Evolutionary conservation across 1,140 invertebrate species (phyloP).

Genomic region (Prorops nasuta): DNA sequence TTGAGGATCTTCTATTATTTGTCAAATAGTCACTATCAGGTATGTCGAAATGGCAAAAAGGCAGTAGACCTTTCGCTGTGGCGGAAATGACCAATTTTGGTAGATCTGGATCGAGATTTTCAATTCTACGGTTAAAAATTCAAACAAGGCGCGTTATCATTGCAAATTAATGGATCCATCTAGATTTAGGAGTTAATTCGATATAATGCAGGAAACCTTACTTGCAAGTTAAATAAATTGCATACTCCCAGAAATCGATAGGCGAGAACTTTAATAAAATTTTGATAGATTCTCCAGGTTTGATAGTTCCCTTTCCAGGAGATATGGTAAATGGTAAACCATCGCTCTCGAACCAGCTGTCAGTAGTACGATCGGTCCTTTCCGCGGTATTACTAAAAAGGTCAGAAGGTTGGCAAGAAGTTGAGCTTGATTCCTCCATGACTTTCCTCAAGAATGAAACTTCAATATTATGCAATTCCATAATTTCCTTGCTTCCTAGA

Average conservation of each 20-base stretch:
- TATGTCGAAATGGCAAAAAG: conserved; percentile 59
- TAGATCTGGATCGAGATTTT: conserved; percentile 36
- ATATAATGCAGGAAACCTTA: too few relatives aligned
- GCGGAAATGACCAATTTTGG: conserved; percentile 25
- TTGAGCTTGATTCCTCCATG: too few relatives aligned
- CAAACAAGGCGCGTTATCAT: too few relatives aligned
- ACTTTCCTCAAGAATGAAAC: too few relatives aligned
- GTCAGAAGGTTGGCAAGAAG: conserved; percentile 17
- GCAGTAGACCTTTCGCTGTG: conserved; percentile 48
- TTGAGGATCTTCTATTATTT: conserved; percentile 45
- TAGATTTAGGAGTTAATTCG: too few relatives aligned
- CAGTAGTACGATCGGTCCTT: conserved; percentile 29
- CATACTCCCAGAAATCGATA: conserved; percentile 39
- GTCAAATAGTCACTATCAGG: conserved; percentile 57
- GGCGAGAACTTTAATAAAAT: conserved; percentile 36
- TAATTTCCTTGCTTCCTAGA: not conserved
- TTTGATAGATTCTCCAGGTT: conserved; percentile 21
- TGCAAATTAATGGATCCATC: too few relatives aligned
- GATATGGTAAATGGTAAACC: conserved; percentile 35
- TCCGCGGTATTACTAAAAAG: conserved; percentile 34
- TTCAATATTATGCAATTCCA: too few relatives aligned
- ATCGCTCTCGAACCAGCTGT: conserved; percentile 37
- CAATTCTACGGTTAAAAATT: conserved; percentile 30
- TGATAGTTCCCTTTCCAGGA: conserved; percentile 34
- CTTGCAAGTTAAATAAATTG: conserved; percentile 36